These are phyloP conservation scores for Phthorimaea operculella DNA, from an alignment of 1,140 invertebrate genomes.

Conservation along the genomic window DNA sequence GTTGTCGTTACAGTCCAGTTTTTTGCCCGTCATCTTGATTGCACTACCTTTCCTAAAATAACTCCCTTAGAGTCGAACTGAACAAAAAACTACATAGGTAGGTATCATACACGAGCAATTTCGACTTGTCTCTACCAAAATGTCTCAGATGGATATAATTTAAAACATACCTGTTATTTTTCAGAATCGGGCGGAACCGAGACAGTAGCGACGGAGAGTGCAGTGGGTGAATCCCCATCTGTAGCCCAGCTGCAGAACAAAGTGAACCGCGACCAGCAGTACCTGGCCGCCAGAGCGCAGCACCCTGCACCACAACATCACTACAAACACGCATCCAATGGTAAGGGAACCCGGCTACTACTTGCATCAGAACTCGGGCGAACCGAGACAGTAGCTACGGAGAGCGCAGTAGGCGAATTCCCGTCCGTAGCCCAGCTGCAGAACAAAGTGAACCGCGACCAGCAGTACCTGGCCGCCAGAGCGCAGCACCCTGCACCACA, in stretches of 20 bases:
- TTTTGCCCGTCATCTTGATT: too few species aligned
- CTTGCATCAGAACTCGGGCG: conserved; percentile 62
- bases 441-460: conserved; percentile 80
- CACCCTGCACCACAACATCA: conserved; percentile 59
- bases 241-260: conserved; percentile 81
- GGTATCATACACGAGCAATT: too few species aligned
- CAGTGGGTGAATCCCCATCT: conserved; percentile 74
- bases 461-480: conserved; percentile 76
- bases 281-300: conserved; percentile 71
- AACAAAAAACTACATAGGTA: too few species aligned
- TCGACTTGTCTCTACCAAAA: too few species aligned
- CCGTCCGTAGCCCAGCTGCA: conserved; percentile 79
- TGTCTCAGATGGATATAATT: too few species aligned
- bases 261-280: conserved; percentile 79
- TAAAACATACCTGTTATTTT: background rate
- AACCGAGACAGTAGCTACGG: conserved; percentile 45
- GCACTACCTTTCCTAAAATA: too few species aligned
- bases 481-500: conserved; percentile 62
- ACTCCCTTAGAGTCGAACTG: too few species aligned
- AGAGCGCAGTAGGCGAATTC: conserved; percentile 70
- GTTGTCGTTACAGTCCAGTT: too few species aligned
- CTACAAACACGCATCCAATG: conserved; percentile 60
- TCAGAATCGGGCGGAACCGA: conserved; percentile 58
- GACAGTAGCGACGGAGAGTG: conserved; percentile 46
- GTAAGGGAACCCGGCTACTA: too few species aligned